These are phyloP conservation scores for Ennomos fuscantarius DNA, from an alignment of 2,888 invertebrate genomes.

Conservation along the genomic window DNA sequence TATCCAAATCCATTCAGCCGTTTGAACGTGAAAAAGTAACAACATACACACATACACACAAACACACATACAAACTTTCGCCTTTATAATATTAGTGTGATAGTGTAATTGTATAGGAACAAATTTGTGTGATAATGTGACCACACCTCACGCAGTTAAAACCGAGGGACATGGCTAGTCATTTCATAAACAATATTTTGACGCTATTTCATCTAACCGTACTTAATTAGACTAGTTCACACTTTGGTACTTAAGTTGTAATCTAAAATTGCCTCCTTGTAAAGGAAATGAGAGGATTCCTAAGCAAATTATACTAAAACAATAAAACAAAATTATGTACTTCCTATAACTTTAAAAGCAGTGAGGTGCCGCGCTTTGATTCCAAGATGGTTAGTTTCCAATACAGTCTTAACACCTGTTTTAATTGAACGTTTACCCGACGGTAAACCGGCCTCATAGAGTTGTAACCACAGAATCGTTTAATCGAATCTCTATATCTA, in stretches of 20 bases:
- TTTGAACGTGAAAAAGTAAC: too few species aligned
- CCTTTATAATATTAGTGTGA: too few species aligned
- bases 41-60: too few species aligned
- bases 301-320: slow-evolving; percentile 3
- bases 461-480: slow-evolving; percentile 47
- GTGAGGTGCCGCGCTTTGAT: slow-evolving; percentile 20
- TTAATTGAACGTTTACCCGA: slow-evolving; percentile 26
- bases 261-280: neutral
- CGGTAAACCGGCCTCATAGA: slow-evolving; percentile 33
- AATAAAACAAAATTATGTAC: slow-evolving; percentile 1
- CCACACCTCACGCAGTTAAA: too few species aligned
- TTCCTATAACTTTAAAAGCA: slow-evolving; percentile 9
- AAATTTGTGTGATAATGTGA: too few species aligned
- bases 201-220: too few species aligned
- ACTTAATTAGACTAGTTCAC: neutral
- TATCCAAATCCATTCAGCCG: too few species aligned
- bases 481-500: slow-evolving; percentile 51
- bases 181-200: too few species aligned
- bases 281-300: slow-evolving; percentile 3
- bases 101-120: too few species aligned
- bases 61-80: too few species aligned
- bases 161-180: too few species aligned
- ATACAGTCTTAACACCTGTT: slow-evolving; percentile 21
- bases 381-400: slow-evolving; percentile 10
- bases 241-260: neutral